Evolutionary conservation across 2,113 vertebrate genomes (phyloP), one percentile per base, ranked within the genome.

Genomic region (Cyphomyrus discorhynchus): DNA sequence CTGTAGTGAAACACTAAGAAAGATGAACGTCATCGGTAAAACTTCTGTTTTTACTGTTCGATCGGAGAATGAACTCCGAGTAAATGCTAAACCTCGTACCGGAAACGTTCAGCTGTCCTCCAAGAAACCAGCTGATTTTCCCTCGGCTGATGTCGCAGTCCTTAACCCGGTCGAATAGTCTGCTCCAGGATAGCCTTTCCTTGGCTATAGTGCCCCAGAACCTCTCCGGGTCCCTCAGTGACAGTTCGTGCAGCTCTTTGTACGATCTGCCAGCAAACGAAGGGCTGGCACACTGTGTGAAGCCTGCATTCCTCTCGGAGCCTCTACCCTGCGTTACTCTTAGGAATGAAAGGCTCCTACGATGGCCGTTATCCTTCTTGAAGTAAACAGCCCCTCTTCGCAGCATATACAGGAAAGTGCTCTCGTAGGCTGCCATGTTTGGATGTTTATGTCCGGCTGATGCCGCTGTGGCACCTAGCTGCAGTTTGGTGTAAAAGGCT

Each of bases 81-180:
- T 83, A 83, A 56, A 58, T 15, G 19, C 74, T 15, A n/a, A 50
- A 77, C 53, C 66, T 92, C 96, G 96, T 93, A 98, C 97, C 97
- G 8, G 97, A 97, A 82, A 98, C 97, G 88, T 98, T 98, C 3
- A 98, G 92, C 90, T 95, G 95, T 82, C 97, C 97, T 17, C 97
- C 97, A 90, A 96, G 93, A 93, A 98, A 98, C 98, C 98, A 98
- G 89, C 91, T 91, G 91, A 97, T 94, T 89, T 58, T 91, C 24
- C 95, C 97, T 31, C 77, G 90, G 4, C 77, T 88, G 39, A 96
- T 93, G 39, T 94, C 94, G 56, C 96, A 96, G 92, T 96, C 95
- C 85, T 92, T 94, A 85, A 97, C 97, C 0, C 92, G 96, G 39
- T 96, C 93, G 93, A 96, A 97, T 2, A 94, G 95, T 82, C 92